phyloP scores from a whole-genome alignment of 2,888 invertebrate species.

The Gibbula magus region DNA sequence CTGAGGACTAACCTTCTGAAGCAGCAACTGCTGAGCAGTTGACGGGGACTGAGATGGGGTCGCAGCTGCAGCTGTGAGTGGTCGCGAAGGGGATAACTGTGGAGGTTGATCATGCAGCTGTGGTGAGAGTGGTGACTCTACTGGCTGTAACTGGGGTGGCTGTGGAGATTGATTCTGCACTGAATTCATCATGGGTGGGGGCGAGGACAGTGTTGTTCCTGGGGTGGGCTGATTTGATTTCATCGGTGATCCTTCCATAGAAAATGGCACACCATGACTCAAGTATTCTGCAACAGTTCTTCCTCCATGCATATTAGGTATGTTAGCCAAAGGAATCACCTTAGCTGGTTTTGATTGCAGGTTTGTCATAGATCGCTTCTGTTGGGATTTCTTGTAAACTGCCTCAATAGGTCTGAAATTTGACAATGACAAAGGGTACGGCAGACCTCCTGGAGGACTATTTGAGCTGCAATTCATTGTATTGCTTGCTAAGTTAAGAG shows the following conservation, averaged over 20 bases:
- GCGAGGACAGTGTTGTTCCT: neutral
- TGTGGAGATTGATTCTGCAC: neutral
- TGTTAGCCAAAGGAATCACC: constrained; percentile 15
- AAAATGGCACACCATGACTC: neutral
- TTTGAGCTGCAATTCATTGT: too few relatives aligned
- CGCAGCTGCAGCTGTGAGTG: neutral
- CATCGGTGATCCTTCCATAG: neutral
- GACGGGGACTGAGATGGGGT: neutral
- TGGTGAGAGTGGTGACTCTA: neutral
- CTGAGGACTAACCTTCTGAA: neutral
- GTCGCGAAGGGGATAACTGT: neutral
- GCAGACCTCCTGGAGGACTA: too few relatives aligned
- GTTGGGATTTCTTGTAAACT: constrained; percentile 10
- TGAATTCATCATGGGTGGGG: neutral
- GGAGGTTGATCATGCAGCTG: neutral
- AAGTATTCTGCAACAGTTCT: neutral
- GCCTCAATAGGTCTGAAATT: constrained; percentile 11
- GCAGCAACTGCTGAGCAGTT: neutral
- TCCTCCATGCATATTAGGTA: neutral
- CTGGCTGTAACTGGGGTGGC: neutral
- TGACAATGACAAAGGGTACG: neutral
- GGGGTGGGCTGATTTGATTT: neutral
- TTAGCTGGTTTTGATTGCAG: neutral
- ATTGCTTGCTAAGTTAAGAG: too few relatives aligned
- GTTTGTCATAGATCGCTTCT: neutral